These are phyloP conservation scores for Drosophila melanosoma DNA, from an alignment of 2,888 invertebrate genomes.

Conservation along the genomic window DNA sequence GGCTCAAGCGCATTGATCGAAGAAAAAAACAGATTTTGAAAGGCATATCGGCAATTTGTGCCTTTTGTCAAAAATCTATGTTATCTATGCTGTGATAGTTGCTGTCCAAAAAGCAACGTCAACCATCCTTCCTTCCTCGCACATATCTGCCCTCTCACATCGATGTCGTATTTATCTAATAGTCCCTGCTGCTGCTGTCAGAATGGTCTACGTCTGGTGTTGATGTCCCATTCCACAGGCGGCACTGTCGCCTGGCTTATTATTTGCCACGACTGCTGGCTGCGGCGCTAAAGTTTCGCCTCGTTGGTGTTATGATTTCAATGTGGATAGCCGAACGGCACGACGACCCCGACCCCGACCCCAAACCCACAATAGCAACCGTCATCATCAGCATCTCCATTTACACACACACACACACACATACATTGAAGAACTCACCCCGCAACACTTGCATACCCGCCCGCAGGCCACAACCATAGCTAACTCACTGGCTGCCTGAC, in stretches of 20 bases:
- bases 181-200: slow-evolving; percentile 74
- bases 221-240: slow-evolving; percentile 58
- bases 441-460: slow-evolving; percentile 31
- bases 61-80: slow-evolving; percentile 44
- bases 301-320: slow-evolving; percentile 79
- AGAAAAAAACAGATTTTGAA: slow-evolving; percentile 39
- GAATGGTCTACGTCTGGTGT: slow-evolving; percentile 72
- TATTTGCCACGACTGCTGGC: slow-evolving; percentile 80
- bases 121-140: slow-evolving; percentile 9
- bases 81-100: slow-evolving; percentile 36
- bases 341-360: slow-evolving; percentile 60
- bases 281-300: slow-evolving; percentile 79
- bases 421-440: slow-evolving; percentile 9
- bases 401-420: slow-evolving; percentile 24
- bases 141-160: slow-evolving; percentile 5
- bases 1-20: slow-evolving; percentile 34
- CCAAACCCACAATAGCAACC: slow-evolving; percentile 60
- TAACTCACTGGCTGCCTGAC: slow-evolving; percentile 70
- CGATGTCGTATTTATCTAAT: slow-evolving; percentile 74
- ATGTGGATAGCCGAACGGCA: slow-evolving; percentile 81
- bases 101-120: slow-evolving; percentile 40
- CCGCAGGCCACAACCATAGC: slow-evolving; percentile 70
- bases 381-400: slow-evolving; percentile 75
- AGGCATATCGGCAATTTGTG: slow-evolving; percentile 53
- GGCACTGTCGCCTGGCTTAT: slow-evolving; percentile 76